Base-by-base conservation (phyloP, 2,888 invertebrate genomes). In the Epicampocera succincta region DNA sequence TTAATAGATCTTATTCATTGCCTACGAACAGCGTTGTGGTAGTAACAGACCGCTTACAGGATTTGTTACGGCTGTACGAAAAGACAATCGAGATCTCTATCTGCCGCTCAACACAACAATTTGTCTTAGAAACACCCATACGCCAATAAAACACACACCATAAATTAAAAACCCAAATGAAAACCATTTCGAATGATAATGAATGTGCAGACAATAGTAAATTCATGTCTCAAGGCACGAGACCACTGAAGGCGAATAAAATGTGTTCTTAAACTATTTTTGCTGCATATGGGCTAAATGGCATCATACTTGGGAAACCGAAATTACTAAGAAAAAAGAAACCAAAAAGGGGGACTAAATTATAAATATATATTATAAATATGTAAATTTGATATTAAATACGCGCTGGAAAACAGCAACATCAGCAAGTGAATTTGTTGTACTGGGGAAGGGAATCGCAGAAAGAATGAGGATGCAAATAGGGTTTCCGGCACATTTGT, bases 91-190 rank as follows among this genome's bases (percentile, higher is more conserved):
- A 72, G 78, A 72, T 78, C 72, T 72, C 33, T 72, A 78, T 78
- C 71, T 66, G n/a, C 50, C 25, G 52, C 65, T 68, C 69, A 74
- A 74, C 74, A 69, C 73, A 71, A 29, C 38, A 72, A 78, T 69
- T 74, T 82, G 69, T 77, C 78, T 82, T 74, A 58, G 60, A 69
- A 71, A 82, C 82, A 74, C 82, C 78, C 73, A 81, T 65, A 68
- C 63, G 50, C 11, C 56, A 46, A 61, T 19, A 63, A 78, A 33
- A 21, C 9, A 15, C 54, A 54, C 48, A 76, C 54, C 66, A 56
- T 68, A 29, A 68, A 52, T 73, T 40, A 46, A 40, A 19, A 56
- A 13, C 29, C 44, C 52, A 50, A 58, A 61, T 33, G 44, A 65
- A 65, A 44, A 33, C 40, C 38, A 66, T 42, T 48, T 48, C 19